A percentile compares a stretch with the other conserved stretches of the same genome.
Evolutionary conservation across 2,113 vertebrate genomes (phyloP).

Genomic region (Thymallus thymallus): DNA sequence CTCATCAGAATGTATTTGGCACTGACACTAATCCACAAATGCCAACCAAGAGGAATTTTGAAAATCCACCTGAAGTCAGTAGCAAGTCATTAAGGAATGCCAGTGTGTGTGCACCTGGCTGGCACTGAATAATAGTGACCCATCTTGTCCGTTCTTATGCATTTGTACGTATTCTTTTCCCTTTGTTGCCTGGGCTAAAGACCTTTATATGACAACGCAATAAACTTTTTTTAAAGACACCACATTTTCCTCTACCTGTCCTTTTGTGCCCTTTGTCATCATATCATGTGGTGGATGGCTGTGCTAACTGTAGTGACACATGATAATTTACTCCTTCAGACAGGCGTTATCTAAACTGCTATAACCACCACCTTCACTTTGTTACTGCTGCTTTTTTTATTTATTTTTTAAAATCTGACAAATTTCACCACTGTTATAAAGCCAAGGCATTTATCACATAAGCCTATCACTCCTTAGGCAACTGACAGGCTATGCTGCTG

Average conservation of each 20-base stretch:
- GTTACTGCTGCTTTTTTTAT: too few species aligned
- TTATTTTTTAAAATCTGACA: too few species aligned
- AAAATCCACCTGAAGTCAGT: constrained; percentile 28
- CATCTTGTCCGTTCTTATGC: background rate
- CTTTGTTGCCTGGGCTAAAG: background rate
- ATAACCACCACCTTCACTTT: background rate
- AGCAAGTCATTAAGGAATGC: constrained; percentile 1
- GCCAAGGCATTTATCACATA: background rate
- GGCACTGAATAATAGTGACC: too few species aligned
- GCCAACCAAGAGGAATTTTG: constrained; percentile 34
- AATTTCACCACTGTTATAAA: background rate
- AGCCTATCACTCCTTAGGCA: background rate
- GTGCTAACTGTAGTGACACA: background rate
- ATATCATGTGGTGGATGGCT: background rate
- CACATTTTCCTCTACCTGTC: background rate
- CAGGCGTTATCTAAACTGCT: background rate
- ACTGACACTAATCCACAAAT: constrained; percentile 44
- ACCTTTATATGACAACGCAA: background rate
- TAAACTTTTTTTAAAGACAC: background rate
- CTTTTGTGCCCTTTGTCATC: background rate
- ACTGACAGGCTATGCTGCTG: background rate
- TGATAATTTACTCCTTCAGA: background rate
- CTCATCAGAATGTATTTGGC: constrained; percentile 42
- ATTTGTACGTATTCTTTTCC: too few species aligned
- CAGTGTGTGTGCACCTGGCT: background rate